phyloP scores from a whole-genome alignment of 1,140 invertebrate genomes.

The Leptoteleia sp. region DNA sequence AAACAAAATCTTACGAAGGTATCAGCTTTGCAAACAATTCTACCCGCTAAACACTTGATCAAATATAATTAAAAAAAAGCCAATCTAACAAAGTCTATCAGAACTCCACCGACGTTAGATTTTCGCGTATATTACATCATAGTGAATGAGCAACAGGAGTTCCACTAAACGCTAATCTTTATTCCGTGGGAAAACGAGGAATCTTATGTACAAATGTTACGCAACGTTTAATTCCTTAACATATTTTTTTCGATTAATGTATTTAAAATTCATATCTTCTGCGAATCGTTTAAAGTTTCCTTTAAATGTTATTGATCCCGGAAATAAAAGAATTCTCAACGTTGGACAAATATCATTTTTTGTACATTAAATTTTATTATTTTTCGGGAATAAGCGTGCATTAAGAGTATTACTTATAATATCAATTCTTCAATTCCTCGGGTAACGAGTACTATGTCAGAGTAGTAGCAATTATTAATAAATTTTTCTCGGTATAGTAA shows the following conservation, averaged over 20 bases:
- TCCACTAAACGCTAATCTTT: constrained; percentile 34
- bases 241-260: constrained; percentile 13
- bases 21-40: neutral
- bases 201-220: constrained; percentile 39
- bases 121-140: constrained; percentile 45
- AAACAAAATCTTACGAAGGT: too few relatives aligned
- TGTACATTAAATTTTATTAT: too few relatives aligned
- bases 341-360: too few relatives aligned
- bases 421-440: too few relatives aligned
- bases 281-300: constrained; percentile 3
- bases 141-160: constrained; percentile 29
- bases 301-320: neutral
- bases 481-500: too few relatives aligned
- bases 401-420: too few relatives aligned
- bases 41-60: constrained; percentile 1
- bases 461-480: too few relatives aligned
- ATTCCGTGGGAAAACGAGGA: constrained; percentile 51
- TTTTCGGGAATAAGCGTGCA: too few relatives aligned
- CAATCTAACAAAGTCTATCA: constrained; percentile 18
- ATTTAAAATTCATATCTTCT: constrained; percentile 26
- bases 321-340: neutral
- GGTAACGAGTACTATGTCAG: too few relatives aligned
- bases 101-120: constrained; percentile 17
- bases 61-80: constrained; percentile 12
- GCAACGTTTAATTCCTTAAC: constrained; percentile 32